phyloP scores from a whole-genome alignment of 1,140 invertebrate species.

The Zelostemma sp. region DNA sequence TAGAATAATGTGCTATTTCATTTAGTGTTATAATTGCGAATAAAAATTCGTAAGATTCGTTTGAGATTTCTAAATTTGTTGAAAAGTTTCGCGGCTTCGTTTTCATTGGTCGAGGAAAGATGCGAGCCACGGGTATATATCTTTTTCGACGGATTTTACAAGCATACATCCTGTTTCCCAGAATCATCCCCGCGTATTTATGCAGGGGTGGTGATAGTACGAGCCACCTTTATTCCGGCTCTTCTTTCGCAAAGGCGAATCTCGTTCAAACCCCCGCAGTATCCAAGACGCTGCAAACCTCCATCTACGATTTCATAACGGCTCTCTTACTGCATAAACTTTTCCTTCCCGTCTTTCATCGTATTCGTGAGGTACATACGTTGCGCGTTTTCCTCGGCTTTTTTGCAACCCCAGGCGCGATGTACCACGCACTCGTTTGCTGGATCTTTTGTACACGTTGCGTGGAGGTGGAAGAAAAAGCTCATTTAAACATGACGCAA shows the following conservation, averaged over 20 bases:
- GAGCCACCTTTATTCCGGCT: slow-evolving; percentile 41
- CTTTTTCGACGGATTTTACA: slow-evolving; percentile 44
- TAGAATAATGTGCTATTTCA: too few species aligned
- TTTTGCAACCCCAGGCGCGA: slow-evolving; percentile 38
- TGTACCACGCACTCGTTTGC: slow-evolving; percentile 45
- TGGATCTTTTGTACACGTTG: slow-evolving; percentile 23
- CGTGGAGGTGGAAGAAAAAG: slow-evolving; percentile 31
- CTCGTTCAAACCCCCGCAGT: slow-evolving; percentile 31
- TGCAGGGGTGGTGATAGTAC: slow-evolving; percentile 41
- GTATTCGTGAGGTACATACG: slow-evolving; percentile 42
- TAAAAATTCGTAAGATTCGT: too few species aligned
- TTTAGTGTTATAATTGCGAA: too few species aligned
- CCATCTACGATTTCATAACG: slow-evolving; percentile 40
- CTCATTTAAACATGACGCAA: slow-evolving; percentile 43
- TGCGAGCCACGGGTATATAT: slow-evolving; percentile 42
- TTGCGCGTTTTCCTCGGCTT: slow-evolving; percentile 38
- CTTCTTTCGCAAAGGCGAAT: slow-evolving; percentile 43
- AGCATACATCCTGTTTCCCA: slow-evolving; percentile 34
- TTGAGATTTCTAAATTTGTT: too few species aligned
- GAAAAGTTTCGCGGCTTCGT: too few species aligned
- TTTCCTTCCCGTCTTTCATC: slow-evolving; percentile 48
- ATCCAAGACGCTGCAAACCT: slow-evolving; percentile 38
- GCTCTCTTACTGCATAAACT: slow-evolving; percentile 41
- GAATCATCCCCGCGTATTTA: slow-evolving; percentile 44
- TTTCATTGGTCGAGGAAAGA: slow-evolving; percentile 36